A percentile compares a stretch with the other conserved stretches of the same genome.
Evolutionary conservation across 2,113 vertebrate genomes (phyloP).

Genomic region (Nyctereutes procyonoides): DNA sequence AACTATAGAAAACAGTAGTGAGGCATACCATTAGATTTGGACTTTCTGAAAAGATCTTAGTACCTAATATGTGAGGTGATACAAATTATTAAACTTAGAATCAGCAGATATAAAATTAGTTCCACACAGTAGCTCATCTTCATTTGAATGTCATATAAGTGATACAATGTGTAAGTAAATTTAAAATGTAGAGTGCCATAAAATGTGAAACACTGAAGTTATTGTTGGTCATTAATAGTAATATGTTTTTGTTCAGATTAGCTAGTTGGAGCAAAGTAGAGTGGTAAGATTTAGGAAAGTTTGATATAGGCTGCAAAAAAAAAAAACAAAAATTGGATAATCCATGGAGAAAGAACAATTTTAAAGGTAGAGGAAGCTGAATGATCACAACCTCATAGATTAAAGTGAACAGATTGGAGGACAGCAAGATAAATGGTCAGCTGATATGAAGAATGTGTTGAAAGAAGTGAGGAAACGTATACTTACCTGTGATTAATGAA

Average conservation of each 20-base stretch:
- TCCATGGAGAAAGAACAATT: not conserved
- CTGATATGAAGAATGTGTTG: not conserved
- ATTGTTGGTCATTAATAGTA: not conserved
- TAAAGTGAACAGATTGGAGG: not conserved
- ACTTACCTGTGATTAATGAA: not conserved
- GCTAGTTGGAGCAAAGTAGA: not conserved
- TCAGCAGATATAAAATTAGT: conserved; percentile 29
- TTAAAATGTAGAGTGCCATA: not conserved
- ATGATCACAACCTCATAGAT: not conserved
- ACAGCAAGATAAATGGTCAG: not conserved
- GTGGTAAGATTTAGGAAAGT: not conserved
- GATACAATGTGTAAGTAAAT: not conserved
- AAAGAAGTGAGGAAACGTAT: not conserved
- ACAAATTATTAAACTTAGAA: not conserved
- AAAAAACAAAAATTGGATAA: not conserved
- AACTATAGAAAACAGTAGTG: not conserved
- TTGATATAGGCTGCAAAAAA: not conserved
- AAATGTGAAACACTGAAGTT: not conserved
- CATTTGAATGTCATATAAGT: not conserved
- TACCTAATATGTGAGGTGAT: not conserved
- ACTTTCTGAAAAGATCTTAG: not conserved
- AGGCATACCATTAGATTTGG: not conserved
- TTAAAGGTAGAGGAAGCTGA: not conserved
- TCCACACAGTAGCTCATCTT: not conserved
- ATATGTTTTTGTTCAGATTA: conserved; percentile 18